Conservation (phyloP, 2,888 invertebrate genomes). For the Hemaris fuciformis region DNA sequence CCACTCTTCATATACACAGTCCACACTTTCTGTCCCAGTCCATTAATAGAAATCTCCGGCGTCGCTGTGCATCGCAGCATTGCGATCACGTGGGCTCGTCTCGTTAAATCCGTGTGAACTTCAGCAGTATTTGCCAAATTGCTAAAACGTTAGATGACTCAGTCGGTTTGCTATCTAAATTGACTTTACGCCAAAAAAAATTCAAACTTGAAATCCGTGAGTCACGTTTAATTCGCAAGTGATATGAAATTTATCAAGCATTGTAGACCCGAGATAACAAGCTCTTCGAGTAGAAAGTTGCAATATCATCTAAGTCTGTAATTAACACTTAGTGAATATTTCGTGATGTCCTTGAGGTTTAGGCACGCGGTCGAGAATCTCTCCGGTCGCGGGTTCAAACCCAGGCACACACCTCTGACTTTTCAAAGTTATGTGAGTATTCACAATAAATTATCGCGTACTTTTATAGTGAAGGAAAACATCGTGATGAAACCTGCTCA, state of each 20-base stretch:
- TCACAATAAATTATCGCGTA: no score
- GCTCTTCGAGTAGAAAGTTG: neutral
- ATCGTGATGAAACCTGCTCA: no score
- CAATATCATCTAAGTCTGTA: no score
- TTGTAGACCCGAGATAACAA: neutral
- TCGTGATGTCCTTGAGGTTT: no score
- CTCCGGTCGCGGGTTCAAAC: no score
- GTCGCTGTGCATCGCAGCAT: neutral
- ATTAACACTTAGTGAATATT: no score
- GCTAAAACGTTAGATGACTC: constrained; percentile 13
- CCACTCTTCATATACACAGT: neutral
- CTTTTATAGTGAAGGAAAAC: no score
- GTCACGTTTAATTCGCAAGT: constrained; percentile 2
- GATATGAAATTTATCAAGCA: constrained; percentile 3
- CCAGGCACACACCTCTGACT: no score
- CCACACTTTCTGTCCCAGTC: neutral
- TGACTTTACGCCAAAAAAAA: constrained; percentile 15
- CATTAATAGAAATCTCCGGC: constrained; percentile 2
- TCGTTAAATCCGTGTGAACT: constrained; percentile 4
- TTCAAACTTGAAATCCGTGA: constrained; percentile 14
- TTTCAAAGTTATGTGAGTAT: no score
- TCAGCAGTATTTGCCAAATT: constrained; percentile 3
- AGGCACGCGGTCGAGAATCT: no score
- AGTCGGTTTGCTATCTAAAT: constrained; percentile 14
- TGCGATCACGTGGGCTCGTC: neutral